Evolutionary conservation across 2,888 invertebrate species (phyloP).

Genomic region (Ptilodon capucinus): DNA sequence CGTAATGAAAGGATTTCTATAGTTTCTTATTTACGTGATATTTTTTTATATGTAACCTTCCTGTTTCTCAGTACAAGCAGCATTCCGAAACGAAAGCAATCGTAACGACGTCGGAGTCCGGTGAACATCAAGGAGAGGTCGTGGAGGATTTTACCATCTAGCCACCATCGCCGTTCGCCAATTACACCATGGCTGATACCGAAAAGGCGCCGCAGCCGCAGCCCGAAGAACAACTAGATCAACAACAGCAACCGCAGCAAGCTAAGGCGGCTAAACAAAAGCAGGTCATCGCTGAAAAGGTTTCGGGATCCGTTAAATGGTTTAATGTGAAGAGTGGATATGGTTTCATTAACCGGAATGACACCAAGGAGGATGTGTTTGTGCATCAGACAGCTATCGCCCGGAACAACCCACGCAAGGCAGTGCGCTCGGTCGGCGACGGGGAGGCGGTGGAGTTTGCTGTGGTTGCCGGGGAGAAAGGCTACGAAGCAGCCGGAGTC

Average conservation of each 20-base stretch:
- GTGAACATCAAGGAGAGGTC: slow-evolving; percentile 89
- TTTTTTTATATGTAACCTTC: no score
- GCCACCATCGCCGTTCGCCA: slow-evolving; percentile 89
- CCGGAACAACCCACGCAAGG: slow-evolving; percentile 99
- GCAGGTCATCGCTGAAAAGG: slow-evolving; percentile 96
- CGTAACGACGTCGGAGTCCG: slow-evolving; percentile 82
- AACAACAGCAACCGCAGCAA: slow-evolving; percentile 84
- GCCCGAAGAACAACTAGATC: slow-evolving; percentile 84
- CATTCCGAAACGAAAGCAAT: no score
- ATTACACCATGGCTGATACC: slow-evolving; percentile 97
- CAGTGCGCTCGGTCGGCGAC: slow-evolving; percentile 98
- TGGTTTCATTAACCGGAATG: slow-evolving; percentile 99
- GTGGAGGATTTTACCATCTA: slow-evolving; percentile 89
- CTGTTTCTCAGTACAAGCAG: no score
- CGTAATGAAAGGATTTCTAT: no score
- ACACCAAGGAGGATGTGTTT: slow-evolving; percentile 99
- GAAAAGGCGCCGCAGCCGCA: slow-evolving; percentile 91
- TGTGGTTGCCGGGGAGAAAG: slow-evolving; percentile 99
- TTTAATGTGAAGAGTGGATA: slow-evolving; percentile 99
- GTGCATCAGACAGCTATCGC: slow-evolving; percentile 99
- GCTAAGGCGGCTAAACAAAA: slow-evolving; percentile 89
- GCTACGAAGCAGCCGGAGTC: slow-evolving; percentile 98
- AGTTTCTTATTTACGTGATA: no score
- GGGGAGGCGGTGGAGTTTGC: slow-evolving; percentile 99
- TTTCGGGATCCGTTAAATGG: slow-evolving; percentile 99